phyloP scores from a whole-genome alignment of 1,140 invertebrate species.

The Drosophila equinoxialis region DNA sequence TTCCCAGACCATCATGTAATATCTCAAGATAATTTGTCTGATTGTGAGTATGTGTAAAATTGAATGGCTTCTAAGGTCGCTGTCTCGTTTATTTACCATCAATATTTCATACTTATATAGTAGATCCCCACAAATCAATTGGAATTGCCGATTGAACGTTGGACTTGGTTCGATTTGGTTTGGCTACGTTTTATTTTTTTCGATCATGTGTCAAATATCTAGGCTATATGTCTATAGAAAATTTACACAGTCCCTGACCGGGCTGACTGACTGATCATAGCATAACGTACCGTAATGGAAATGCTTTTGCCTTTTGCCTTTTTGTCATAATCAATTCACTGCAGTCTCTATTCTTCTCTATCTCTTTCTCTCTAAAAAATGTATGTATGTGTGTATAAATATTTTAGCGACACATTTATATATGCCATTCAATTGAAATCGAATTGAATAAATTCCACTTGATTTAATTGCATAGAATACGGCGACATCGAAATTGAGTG shows the following conservation, averaged over 20 bases:
- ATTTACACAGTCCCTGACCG: constrained; percentile 59
- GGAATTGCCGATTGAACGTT: constrained; percentile 66
- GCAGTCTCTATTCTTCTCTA: constrained; percentile 37
- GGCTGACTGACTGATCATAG: too few species aligned
- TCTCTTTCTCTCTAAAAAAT: constrained; percentile 1
- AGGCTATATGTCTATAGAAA: constrained; percentile 48
- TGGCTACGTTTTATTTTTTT: neutral
- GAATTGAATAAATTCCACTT: constrained; percentile 78
- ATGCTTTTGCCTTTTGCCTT: constrained; percentile 13
- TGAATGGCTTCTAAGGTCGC: neutral
- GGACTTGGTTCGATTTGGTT: constrained; percentile 40
- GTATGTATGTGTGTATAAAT: constrained; percentile 55
- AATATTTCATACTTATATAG: constrained; percentile 34
- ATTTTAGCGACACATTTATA: constrained; percentile 48
- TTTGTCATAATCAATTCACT: constrained; percentile 70
- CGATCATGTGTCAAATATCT: constrained; percentile 66
- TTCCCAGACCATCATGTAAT: constrained; percentile 53
- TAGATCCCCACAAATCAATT: constrained; percentile 68
- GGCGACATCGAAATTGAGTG: constrained; percentile 33
- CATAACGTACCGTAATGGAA: constrained; percentile 41
- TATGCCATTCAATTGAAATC: constrained; percentile 76
- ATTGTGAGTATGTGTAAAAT: neutral
- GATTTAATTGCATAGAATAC: constrained; percentile 70
- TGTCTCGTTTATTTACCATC: constrained; percentile 34
- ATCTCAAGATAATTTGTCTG: neutral